phyloP scores from a whole-genome alignment of 2,113 vertebrate genomes.

The Tonatia bakeri region DNA sequence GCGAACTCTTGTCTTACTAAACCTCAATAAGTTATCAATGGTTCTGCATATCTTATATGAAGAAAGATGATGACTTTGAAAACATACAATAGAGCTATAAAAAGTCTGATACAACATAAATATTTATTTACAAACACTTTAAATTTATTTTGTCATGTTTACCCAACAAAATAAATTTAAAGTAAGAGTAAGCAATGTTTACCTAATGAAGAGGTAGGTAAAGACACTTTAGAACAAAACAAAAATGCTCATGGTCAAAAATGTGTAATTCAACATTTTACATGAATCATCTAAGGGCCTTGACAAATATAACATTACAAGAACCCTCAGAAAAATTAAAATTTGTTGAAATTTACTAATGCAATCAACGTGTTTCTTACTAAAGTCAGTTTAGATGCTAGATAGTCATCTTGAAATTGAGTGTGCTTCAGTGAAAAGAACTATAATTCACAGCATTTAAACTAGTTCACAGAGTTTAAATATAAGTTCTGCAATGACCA shows the following conservation, averaged over 20 bases:
- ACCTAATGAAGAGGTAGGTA: constrained; percentile 3
- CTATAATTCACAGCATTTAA: not conserved
- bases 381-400: constrained; percentile 13
- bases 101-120: constrained; percentile 3
- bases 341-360: not conserved
- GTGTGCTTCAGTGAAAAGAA: constrained; percentile 56
- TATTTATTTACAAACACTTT: not conserved
- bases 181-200: constrained; percentile 14
- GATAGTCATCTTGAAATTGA: constrained; percentile 46
- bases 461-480: constrained; percentile 17
- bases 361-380: not conserved
- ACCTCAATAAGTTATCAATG: constrained; percentile 67
- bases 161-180: constrained; percentile 37
- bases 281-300: not conserved
- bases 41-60: constrained; percentile 55
- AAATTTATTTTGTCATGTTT: not conserved
- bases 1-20: constrained; percentile 54
- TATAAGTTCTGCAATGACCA: constrained; percentile 31
- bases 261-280: not conserved
- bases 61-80: constrained; percentile 52
- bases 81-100: constrained; percentile 50
- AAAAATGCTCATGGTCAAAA: constrained; percentile 36
- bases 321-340: not conserved
- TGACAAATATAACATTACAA: not conserved
- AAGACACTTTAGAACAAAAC: not conserved